Evolutionary conservation across 2,113 vertebrate species (phyloP).

Genomic region (Tachysurus fulvidraco): DNA sequence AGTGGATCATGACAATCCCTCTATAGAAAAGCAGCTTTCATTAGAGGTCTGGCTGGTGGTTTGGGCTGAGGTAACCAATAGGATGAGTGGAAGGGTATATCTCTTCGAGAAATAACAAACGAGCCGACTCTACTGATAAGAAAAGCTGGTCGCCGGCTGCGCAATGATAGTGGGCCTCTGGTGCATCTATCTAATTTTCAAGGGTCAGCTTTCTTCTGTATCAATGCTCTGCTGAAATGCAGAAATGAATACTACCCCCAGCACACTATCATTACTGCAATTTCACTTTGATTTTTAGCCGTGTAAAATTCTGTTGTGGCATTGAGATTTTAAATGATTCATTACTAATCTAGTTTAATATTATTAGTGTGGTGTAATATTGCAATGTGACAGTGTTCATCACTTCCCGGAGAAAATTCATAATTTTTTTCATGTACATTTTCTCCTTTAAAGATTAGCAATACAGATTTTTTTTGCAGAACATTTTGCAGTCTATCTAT

Average conservation of each 20-base stretch:
- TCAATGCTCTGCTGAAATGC: slow-evolving; percentile 62
- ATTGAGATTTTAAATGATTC: background rate
- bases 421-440: background rate
- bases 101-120: slow-evolving; percentile 83
- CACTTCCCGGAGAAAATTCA: background rate
- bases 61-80: slow-evolving; percentile 75
- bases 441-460: background rate
- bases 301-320: background rate
- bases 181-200: slow-evolving; percentile 74
- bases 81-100: slow-evolving; percentile 80
- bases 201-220: slow-evolving; percentile 72
- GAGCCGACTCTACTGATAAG: slow-evolving; percentile 83
- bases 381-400: background rate
- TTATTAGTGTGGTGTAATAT: background rate
- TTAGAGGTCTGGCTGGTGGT: slow-evolving; percentile 72
- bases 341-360: background rate
- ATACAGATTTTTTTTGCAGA: background rate
- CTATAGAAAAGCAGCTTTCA: slow-evolving; percentile 78
- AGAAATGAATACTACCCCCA: slow-evolving; percentile 71
- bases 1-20: slow-evolving; percentile 76
- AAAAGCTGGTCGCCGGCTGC: slow-evolving; percentile 75
- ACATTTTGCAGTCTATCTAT: background rate
- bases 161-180: slow-evolving; percentile 72
- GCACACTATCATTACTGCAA: slow-evolving; percentile 43
- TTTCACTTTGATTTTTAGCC: background rate